Conservation (phyloP, 2,797 vertebrate genomes). For the Neomorphus geoffroyi region DNA sequence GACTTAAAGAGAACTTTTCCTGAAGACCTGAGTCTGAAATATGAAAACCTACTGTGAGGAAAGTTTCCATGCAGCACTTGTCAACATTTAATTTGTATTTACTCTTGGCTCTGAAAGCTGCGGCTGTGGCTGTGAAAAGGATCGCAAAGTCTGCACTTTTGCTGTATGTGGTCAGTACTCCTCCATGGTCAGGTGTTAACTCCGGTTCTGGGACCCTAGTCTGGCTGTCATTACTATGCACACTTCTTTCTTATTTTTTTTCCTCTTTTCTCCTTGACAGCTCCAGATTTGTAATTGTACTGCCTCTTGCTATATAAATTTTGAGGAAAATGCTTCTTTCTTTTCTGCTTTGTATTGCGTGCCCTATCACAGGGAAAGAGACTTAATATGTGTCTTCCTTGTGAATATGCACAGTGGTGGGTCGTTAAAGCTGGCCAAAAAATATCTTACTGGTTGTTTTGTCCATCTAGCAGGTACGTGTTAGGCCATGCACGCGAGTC, state of each 20-base stretch:
- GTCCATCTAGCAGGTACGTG: neutral
- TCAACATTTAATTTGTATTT: neutral
- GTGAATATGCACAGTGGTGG: neutral
- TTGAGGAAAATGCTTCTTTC: neutral
- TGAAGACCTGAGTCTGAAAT: neutral
- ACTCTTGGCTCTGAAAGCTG: neutral
- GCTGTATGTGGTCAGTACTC: neutral
- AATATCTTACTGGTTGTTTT: accelerated
- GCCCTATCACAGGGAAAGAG: neutral
- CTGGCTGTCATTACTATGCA: neutral
- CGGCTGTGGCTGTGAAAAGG: neutral
- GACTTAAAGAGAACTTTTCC: neutral
- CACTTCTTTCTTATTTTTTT: neutral
- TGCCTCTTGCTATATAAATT: neutral
- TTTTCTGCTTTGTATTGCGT: neutral
- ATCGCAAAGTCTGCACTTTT: neutral
- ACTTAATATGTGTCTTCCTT: neutral
- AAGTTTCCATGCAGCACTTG: neutral
- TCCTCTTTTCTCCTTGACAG: neutral
- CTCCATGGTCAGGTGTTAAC: neutral
- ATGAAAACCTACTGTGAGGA: neutral
- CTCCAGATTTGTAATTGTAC: neutral
- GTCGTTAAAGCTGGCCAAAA: neutral
- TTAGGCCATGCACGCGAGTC: neutral
- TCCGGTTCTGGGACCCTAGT: neutral